Percentiles rank a stretch among this genome's conserved stretches.
phyloP scores from a whole-genome alignment of 2,888 invertebrate genomes.

The Acleris cristana region DNA sequence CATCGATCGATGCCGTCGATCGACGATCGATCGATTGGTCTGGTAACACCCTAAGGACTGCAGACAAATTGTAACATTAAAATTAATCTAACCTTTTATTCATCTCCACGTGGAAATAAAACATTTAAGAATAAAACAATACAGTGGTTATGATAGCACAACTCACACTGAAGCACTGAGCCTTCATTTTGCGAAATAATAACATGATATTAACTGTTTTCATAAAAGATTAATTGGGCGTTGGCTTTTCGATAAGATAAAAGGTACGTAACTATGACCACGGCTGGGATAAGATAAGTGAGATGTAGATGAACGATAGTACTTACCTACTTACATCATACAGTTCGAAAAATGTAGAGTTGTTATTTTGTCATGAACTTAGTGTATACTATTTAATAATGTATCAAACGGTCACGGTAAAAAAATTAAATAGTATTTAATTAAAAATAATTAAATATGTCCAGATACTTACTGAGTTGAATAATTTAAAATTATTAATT shows the following conservation, averaged over 20 bases:
- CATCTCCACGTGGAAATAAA: conserved; percentile 11
- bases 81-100: conserved; percentile 18
- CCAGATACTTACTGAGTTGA: too few species aligned
- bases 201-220: conserved; percentile 15
- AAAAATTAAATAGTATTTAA: too few species aligned
- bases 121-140: conserved; percentile 3
- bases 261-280: background rate
- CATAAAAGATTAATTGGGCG: conserved; percentile 26
- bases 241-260: conserved; percentile 27
- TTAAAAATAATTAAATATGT: too few species aligned
- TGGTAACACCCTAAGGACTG: too few species aligned
- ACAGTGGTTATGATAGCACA: conserved; percentile 3
- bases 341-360: background rate
- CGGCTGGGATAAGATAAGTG: conserved; percentile 14
- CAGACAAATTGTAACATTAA: background rate
- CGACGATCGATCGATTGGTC: too few species aligned
- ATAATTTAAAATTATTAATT: too few species aligned
- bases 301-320: background rate
- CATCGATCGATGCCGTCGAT: too few species aligned
- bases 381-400: too few species aligned
- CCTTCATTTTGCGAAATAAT: too few species aligned
- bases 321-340: background rate
- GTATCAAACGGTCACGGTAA: too few species aligned
- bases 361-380: too few species aligned
- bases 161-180: conserved; percentile 9